Percentiles rank a stretch among this genome's conserved stretches.
Evolutionary conservation across 1,140 invertebrate genomes (phyloP).

Genomic region (Glossosoma conforme): DNA sequence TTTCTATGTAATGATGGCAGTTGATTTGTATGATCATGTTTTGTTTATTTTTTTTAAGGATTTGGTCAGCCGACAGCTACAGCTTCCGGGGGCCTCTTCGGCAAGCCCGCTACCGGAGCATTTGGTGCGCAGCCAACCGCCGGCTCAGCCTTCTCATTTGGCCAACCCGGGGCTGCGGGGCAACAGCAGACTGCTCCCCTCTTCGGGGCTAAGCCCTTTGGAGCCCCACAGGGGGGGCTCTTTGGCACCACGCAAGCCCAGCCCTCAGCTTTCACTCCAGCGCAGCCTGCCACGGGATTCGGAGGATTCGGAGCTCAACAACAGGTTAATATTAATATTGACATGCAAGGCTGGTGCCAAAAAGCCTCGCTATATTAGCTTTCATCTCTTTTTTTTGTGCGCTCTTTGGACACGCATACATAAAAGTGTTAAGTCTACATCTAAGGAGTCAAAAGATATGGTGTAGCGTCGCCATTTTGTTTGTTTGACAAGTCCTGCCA

Average conservation of each 20-base stretch:
- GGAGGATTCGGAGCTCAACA: constrained; percentile 34
- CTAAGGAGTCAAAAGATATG: too few relatives aligned
- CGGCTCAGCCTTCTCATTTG: constrained; percentile 44
- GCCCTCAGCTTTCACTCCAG: constrained; percentile 41
- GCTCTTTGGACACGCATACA: too few relatives aligned
- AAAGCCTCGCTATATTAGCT: too few relatives aligned
- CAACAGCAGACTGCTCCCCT: constrained; percentile 43
- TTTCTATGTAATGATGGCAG: too few relatives aligned
- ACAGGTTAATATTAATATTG: constrained; percentile 13
- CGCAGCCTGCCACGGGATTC: constrained; percentile 36
- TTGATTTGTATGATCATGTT: too few relatives aligned
- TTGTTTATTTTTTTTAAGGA: constrained; percentile 10
- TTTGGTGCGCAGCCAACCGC: constrained; percentile 45
- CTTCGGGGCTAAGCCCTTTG: constrained; percentile 52
- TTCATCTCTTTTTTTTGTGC: too few relatives aligned
- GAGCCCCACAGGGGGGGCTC: constrained; percentile 43
- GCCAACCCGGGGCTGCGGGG: constrained; percentile 42
- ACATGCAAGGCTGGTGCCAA: too few relatives aligned
- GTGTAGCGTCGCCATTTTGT: too few relatives aligned
- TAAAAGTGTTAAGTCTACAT: too few relatives aligned
- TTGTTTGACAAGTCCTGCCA: too few relatives aligned
- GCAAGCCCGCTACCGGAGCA: constrained; percentile 37
- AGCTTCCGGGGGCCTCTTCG: constrained; percentile 53
- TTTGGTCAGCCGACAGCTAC: constrained; percentile 43
- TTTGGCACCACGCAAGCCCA: constrained; percentile 40